Conservation (phyloP, 2,888 invertebrate genomes). For the Ethmia dodecea region DNA sequence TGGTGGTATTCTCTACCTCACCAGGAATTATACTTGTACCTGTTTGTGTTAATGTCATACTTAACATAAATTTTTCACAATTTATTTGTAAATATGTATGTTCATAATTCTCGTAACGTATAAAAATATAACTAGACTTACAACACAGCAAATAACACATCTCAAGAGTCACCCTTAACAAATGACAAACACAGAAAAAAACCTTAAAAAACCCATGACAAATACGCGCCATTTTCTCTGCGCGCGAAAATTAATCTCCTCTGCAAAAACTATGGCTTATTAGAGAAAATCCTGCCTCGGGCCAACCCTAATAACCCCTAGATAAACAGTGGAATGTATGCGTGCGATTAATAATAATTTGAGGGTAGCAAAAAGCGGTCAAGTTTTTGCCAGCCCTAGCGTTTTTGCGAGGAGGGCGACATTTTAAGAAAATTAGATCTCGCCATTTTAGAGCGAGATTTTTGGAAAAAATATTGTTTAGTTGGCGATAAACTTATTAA, state of each 20-base stretch:
- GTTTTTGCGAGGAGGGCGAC: conserved; percentile 26
- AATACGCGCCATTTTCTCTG: conserved; percentile 29
- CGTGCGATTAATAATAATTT: conserved; percentile 70
- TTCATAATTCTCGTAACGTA: background rate
- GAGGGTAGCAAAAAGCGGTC: conserved; percentile 51
- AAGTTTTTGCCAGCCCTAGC: conserved; percentile 34
- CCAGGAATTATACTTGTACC: too few relatives aligned
- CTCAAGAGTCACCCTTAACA: too few relatives aligned
- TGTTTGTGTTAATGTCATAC: too few relatives aligned
- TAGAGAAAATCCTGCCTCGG: conserved; percentile 49
- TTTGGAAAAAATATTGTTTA: too few relatives aligned
- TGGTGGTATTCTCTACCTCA: too few relatives aligned
- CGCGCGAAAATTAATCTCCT: conserved; percentile 47
- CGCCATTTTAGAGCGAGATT: conserved; percentile 5
- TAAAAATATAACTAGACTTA: background rate
- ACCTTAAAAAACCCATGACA: conserved; percentile 27
- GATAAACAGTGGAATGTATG: conserved; percentile 69
- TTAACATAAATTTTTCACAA: too few relatives aligned
- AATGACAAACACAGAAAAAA: conserved; percentile 12
- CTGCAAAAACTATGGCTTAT: conserved; percentile 67
- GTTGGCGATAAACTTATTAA: too few relatives aligned
- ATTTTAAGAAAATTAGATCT: conserved; percentile 57
- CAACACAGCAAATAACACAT: background rate
- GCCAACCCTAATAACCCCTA: conserved; percentile 47
- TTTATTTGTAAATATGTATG: too few relatives aligned